Base-by-base conservation (phyloP, 2,113 vertebrate genomes). In the Entelurus aequoreus region DNA sequence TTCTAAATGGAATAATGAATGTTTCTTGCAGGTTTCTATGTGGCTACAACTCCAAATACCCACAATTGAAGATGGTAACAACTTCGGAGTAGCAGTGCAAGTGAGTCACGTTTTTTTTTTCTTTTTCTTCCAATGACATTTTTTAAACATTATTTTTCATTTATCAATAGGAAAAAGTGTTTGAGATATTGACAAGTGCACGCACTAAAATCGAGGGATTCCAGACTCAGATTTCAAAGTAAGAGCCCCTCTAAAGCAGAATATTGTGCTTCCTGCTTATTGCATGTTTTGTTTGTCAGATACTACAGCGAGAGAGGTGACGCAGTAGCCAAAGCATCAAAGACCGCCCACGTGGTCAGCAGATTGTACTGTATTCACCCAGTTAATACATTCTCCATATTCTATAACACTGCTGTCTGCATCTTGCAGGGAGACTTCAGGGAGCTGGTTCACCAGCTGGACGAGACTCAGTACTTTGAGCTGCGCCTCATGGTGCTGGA, bases 21-120 rank as follows among this genome's bases (percentile, higher is more conserved):
- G n/a, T n/a, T 48, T 59, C 54, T 37, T 21, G 14, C 55, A 95
- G 94, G 92, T 95, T 62, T 91, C 93, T 1, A 91, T 93, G 76
- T 96, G 94, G 94, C 74, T 96, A 50, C 94, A 96, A 38, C 92
- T 96, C 8, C 92, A 93, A 73, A 90, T 96, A 60, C 94, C 94
- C 9, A 90, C 83, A 71, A 93, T 96, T 81, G 94, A 96, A 62
- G 94, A 96, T 47, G 94, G 94, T 0, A 93, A 96, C 79, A 95
- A 96, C 80, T 96, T 96, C 65, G 94, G 94, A n/a, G 94, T 96
- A 46, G 92, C 93, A 1, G 93, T 96, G 11, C 94, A 96, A 93
- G 94, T 96, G 8, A 15, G 85, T 78, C 8, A 47, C 49, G 0
- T 9, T 46, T 12, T 3, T 9, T 10, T 42, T 16, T 10, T n/a